A percentile compares a stretch with the other conserved stretches of the same genome.
Evolutionary conservation across 1,140 invertebrate species (phyloP).

Genomic region (Paralvinella palmiformis): DNA sequence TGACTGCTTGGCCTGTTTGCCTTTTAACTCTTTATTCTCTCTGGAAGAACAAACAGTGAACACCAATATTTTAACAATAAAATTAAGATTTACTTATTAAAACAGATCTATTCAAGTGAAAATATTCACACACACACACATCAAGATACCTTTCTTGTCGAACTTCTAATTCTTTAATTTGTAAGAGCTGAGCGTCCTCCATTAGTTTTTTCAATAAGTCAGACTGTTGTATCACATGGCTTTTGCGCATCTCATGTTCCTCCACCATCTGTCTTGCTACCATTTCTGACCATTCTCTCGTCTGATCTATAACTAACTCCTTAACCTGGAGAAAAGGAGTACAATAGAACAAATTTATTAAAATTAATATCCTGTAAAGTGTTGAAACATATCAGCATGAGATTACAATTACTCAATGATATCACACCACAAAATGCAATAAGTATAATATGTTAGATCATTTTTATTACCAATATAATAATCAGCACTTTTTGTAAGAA

Average conservation of each 20-base stretch:
- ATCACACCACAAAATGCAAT: no score
- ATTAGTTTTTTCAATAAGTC: slow-evolving; percentile 80
- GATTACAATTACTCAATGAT: no score
- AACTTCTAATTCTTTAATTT: slow-evolving; percentile 83
- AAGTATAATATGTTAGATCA: no score
- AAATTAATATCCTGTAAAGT: not conserved
- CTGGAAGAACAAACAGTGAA: slow-evolving; percentile 54
- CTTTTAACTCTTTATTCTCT: slow-evolving; percentile 94
- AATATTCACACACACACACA: not conserved
- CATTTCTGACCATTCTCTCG: slow-evolving; percentile 87
- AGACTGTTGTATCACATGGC: slow-evolving; percentile 77
- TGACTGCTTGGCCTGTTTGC: slow-evolving; percentile 87
- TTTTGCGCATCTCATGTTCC: slow-evolving; percentile 78
- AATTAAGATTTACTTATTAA: not conserved
- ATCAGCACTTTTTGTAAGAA: no score
- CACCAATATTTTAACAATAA: no score
- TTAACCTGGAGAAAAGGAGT: slow-evolving; percentile 29
- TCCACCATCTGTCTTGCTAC: slow-evolving; percentile 82
- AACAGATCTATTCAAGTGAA: not conserved
- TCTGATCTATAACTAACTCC: slow-evolving; percentile 60
- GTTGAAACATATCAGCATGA: no score
- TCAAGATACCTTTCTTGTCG: slow-evolving; percentile 73
- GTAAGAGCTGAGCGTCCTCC: slow-evolving; percentile 72
- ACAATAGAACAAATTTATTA: not conserved
- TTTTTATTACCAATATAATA: no score